Conservation (phyloP, 1,140 invertebrate species). For the Littorina saxatilis region DNA sequence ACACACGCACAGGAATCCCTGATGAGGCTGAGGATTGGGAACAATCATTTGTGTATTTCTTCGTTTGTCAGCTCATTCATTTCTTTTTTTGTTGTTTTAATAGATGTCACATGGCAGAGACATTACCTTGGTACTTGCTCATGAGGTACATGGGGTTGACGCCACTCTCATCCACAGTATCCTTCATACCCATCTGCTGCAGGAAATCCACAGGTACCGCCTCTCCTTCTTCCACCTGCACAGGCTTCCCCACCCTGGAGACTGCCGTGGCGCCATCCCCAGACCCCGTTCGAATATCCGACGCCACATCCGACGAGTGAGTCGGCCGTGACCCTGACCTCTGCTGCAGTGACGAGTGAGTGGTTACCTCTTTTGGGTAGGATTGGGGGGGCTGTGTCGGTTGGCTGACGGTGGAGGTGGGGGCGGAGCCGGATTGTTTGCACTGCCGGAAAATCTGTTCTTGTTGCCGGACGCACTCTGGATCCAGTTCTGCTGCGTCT, state of each 20-base stretch:
- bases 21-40: no score
- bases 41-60: no score
- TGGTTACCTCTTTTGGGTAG: background rate
- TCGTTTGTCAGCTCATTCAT: no score
- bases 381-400: background rate
- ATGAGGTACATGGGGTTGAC: constrained; percentile 21
- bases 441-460: constrained; percentile 8
- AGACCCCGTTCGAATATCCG: background rate
- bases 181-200: constrained; percentile 27
- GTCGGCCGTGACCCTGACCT: background rate
- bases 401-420: background rate
- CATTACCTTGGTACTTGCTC: constrained; percentile 25
- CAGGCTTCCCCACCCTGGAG: background rate
- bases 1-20: no score
- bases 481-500: background rate
- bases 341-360: no score
- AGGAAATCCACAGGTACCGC: background rate
- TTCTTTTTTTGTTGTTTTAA: background rate
- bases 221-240: background rate
- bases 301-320: background rate
- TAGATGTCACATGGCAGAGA: no score
- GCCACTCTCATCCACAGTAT: constrained; percentile 21
- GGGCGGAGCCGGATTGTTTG: background rate
- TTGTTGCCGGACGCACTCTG: constrained; percentile 25
- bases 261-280: background rate